These are phyloP conservation scores for Drosophila neutralis DNA, from an alignment of 2,888 invertebrate species.

Conservation along the genomic window DNA sequence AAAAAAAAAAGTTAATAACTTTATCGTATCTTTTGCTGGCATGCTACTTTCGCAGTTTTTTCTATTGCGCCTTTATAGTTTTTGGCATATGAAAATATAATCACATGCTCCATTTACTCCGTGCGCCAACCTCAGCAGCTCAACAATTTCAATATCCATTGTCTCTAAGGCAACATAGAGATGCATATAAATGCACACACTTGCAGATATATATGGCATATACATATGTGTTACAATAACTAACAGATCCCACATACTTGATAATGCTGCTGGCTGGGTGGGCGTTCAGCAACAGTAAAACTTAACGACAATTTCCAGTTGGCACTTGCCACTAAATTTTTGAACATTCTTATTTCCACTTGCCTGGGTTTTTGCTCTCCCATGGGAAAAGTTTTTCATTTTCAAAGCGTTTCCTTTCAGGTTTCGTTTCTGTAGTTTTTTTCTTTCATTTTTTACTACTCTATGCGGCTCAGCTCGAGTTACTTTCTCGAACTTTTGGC, in stretches of 20 bases:
- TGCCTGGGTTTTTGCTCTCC: constrained; percentile 24
- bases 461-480: constrained; percentile 46
- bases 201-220: not conserved
- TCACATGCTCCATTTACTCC: not conserved
- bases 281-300: constrained; percentile 36
- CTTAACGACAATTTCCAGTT: constrained; percentile 56
- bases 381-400: constrained; percentile 44
- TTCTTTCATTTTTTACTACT: constrained; percentile 13
- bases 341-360: constrained; percentile 54
- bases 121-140: not conserved
- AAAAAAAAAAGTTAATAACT: not conserved
- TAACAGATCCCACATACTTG: constrained; percentile 42
- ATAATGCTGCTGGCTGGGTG: constrained; percentile 24
- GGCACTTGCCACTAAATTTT: constrained; percentile 56
- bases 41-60: not conserved
- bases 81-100: not conserved
- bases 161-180: not conserved
- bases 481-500: constrained; percentile 57
- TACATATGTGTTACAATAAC: constrained; percentile 10
- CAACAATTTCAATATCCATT: constrained; percentile 19
- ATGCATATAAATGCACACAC: not conserved
- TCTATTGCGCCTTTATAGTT: not conserved
- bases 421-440: constrained; percentile 24
- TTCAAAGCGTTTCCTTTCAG: constrained; percentile 39
- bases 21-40: not conserved